These are phyloP conservation scores for Sminthurides aquaticus DNA, from an alignment of 2,888 invertebrate genomes.

Conservation along the genomic window DNA sequence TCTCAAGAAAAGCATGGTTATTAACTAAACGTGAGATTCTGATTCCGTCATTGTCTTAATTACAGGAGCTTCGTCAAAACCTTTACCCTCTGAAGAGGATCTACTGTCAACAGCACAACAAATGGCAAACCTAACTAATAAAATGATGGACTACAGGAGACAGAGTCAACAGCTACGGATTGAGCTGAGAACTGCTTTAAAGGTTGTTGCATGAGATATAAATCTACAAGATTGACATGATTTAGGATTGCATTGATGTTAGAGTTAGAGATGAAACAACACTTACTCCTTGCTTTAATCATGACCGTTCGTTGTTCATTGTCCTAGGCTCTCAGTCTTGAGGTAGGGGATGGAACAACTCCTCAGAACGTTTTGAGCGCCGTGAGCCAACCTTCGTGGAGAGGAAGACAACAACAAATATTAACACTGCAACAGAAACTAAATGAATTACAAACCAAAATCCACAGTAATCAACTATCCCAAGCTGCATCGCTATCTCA, in stretches of 20 bases:
- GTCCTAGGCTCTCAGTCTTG: slow-evolving; percentile 58
- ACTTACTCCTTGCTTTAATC: neutral
- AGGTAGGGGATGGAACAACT: slow-evolving; percentile 64
- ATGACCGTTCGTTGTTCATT: neutral
- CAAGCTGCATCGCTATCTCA: neutral
- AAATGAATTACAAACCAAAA: slow-evolving; percentile 58
- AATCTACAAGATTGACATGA: neutral
- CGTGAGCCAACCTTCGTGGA: slow-evolving; percentile 60
- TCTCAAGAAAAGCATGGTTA: neutral
- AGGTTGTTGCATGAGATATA: slow-evolving; percentile 17
- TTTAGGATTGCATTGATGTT: neutral
- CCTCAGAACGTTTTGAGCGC: slow-evolving; percentile 52
- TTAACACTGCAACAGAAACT: slow-evolving; percentile 61
- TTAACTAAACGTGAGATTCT: neutral
- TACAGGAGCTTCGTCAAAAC: no score
- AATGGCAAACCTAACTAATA: slow-evolving; percentile 31
- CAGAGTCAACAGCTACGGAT: slow-evolving; percentile 61
- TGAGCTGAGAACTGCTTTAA: slow-evolving; percentile 51
- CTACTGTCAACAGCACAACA: slow-evolving; percentile 26
- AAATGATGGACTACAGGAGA: slow-evolving; percentile 52
- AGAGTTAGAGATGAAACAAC: no score
- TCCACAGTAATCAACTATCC: slow-evolving; percentile 16
- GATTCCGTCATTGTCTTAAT: no score
- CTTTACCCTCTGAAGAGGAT: slow-evolving; percentile 18
- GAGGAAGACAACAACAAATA: slow-evolving; percentile 71